Evolutionary conservation across 2,888 invertebrate species (phyloP).

Genomic region (Neoitamus cyanurus): DNA sequence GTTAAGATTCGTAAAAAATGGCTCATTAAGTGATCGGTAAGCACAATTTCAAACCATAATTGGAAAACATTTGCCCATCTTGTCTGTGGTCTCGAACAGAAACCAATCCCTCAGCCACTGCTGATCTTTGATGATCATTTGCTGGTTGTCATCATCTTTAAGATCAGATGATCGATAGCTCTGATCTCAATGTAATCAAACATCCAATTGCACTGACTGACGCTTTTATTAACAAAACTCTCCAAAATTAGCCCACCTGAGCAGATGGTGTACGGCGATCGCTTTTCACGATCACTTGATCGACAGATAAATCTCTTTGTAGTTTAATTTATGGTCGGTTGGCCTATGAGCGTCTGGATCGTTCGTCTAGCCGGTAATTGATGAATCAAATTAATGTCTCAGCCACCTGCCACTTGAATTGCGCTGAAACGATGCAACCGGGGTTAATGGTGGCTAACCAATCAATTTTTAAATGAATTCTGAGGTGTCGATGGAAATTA

Average conservation of each 20-base stretch:
- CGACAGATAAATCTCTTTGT: slow-evolving; percentile 29
- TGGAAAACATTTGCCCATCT: slow-evolving; percentile 35
- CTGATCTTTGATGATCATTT: neutral
- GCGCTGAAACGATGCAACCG: slow-evolving; percentile 8
- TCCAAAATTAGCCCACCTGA: slow-evolving; percentile 27
- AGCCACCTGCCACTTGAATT: slow-evolving; percentile 33
- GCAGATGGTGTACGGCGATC: neutral
- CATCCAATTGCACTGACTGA: neutral
- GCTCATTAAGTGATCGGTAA: slow-evolving; percentile 49
- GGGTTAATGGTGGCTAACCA: neutral
- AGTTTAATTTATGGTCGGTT: slow-evolving; percentile 1
- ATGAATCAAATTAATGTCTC: slow-evolving; percentile 26
- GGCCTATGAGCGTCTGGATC: neutral
- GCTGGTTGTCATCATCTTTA: neutral
- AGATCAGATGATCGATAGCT: neutral
- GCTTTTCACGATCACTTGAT: slow-evolving; percentile 17
- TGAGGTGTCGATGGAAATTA: slow-evolving; percentile 26
- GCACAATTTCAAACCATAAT: slow-evolving; percentile 44
- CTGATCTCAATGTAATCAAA: slow-evolving; percentile 22
- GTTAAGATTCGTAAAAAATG: slow-evolving; percentile 43
- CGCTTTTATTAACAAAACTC: slow-evolving; percentile 37
- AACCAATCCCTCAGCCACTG: slow-evolving; percentile 11
- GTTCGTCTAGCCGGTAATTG: neutral
- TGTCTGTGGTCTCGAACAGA: neutral
- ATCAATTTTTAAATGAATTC: slow-evolving; percentile 23